Evolutionary conservation across 1,140 invertebrate genomes (phyloP), one percentile per base, ranked within the genome.

Genomic region (Vanessa atalanta): DNA sequence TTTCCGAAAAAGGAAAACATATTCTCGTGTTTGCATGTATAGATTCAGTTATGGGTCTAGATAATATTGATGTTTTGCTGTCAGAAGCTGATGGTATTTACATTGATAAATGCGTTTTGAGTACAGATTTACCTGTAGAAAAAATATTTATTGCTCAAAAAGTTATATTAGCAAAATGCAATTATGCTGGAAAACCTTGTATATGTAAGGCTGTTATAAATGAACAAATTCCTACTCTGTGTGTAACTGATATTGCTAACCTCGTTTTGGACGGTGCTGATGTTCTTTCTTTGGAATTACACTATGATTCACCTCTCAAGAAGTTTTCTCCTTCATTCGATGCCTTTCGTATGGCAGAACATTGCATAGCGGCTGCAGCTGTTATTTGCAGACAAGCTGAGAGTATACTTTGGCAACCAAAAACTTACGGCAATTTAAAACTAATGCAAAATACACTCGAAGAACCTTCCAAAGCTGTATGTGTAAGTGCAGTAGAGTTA

Each of bases 141-240:
- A 96, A 97, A 91, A 95, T 97, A 60, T 96, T 97, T 88, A 93
- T 97, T 47, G 96, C 96, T 12, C 95, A 96, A 85, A 96, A 96
- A 90, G 94, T 94, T 87, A 95, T 96, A 91, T 94, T 96, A 80
- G 94, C 94, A 11, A 94, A 94, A 89, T 94, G 94, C 75, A 94
- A 94, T 78, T 88, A 90, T 78, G 82, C 77, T 65, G 92, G 92
- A 3, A 93, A 95, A 79, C 94, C 95, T 6, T 94, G 95, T 65
- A 95, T 96, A 68, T 94, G 94, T 84, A 95, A 95, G 78, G 95
- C 95, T 26, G 95, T 95, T 83, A 94, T 95, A 90, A 91, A 93
- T 78, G 95, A 96, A 79, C 88, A 92, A 79, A 91, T 92, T 69
- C 89, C 89, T 63, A 91, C 94, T 71, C 94, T 95, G 66, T 95